These are phyloP conservation scores for Acipenser transmontanus DNA, from an alignment of 2,797 vertebrate genomes.

Conservation along the genomic window DNA sequence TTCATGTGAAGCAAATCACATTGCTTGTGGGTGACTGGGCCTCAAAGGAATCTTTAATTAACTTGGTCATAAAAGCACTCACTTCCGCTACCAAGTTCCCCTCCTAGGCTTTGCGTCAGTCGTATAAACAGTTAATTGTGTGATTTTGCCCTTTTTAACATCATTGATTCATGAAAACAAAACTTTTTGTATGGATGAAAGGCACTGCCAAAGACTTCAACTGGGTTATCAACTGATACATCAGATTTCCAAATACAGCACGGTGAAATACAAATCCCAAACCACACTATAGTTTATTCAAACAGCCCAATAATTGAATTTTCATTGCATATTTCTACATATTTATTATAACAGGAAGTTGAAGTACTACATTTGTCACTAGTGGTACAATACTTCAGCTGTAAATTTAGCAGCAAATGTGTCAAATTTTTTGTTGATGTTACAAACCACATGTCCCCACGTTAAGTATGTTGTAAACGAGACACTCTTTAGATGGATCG, in stretches of 20 bases:
- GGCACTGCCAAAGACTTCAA: neutral
- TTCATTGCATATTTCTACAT: conserved; percentile 10
- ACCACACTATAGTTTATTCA: conserved; percentile 26
- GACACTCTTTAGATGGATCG: neutral
- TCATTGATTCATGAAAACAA: conserved; percentile 2
- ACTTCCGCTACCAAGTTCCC: neutral
- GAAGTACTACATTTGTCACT: no score
- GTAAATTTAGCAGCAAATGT: no score
- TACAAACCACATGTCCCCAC: no score
- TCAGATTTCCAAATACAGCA: neutral
- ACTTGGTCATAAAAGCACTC: conserved; percentile 1
- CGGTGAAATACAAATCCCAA: neutral
- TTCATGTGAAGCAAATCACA: conserved; percentile 42
- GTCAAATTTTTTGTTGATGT: no score
- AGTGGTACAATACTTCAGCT: no score
- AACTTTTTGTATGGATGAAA: neutral
- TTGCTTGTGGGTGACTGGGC: conserved; percentile 6
- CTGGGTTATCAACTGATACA: no score
- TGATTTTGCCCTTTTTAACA: neutral
- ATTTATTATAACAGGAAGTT: no score
- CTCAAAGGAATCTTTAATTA: conserved; percentile 6
- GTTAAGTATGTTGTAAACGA: no score
- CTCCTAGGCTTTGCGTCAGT: neutral
- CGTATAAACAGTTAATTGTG: conserved; percentile 4
- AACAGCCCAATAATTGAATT: conserved; percentile 34